Conservation (phyloP, 2,888 invertebrate genomes). For the Labia minor region DNA sequence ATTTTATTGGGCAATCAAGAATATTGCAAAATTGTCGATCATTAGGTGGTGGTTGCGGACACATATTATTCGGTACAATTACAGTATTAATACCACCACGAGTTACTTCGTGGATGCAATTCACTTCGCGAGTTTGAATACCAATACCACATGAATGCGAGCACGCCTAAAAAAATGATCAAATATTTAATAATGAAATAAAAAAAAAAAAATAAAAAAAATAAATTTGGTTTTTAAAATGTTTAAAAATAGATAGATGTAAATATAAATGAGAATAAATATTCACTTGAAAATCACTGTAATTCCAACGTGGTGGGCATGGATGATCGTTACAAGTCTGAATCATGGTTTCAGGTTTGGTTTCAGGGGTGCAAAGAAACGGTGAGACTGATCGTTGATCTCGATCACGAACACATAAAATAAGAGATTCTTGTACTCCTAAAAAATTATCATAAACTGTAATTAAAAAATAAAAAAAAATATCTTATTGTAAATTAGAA, state of each 20-base stretch:
- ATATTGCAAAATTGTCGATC: conserved; percentile 87
- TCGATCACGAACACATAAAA: conserved; percentile 77
- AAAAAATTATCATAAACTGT: conserved; percentile 26
- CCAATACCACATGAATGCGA: conserved; percentile 91
- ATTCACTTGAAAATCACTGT: conserved; percentile 36
- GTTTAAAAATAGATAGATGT: no score
- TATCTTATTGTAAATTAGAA: conserved; percentile 7
- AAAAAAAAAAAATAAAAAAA: no score
- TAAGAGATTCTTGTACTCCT: conserved; percentile 68
- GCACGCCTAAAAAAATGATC: conserved; percentile 48
- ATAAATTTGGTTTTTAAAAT: no score
- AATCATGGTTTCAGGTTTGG: conserved; percentile 75
- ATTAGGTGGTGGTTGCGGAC: conserved; percentile 80
- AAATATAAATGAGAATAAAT: no score
- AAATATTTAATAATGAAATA: conserved; percentile 18
- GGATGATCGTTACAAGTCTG: conserved; percentile 89
- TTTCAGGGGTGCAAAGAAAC: conserved; percentile 73
- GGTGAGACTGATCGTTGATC: conserved; percentile 79
- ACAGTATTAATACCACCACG: conserved; percentile 80
- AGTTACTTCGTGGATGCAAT: conserved; percentile 77
- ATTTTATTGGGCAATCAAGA: conserved; percentile 81
- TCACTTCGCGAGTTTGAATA: conserved; percentile 79
- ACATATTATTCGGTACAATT: conserved; percentile 86
- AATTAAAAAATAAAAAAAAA: not conserved
- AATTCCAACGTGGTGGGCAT: conserved; percentile 76